Conservation (phyloP, 2,113 vertebrate genomes). For the Megaleporinus macrocephalus region DNA sequence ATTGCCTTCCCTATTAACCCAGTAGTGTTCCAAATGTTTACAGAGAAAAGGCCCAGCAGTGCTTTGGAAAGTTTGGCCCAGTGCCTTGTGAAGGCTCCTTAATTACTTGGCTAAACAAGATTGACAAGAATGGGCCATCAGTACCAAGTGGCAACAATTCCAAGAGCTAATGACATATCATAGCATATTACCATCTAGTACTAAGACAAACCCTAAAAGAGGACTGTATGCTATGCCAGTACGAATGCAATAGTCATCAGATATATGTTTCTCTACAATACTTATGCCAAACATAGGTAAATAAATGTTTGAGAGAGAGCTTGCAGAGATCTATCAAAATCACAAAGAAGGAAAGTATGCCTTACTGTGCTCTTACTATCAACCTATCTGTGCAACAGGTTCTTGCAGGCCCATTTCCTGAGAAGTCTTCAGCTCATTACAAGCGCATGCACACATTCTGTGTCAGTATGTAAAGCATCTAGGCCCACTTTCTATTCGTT, state of each 20-base stretch:
- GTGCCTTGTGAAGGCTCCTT: neutral
- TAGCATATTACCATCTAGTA: too few relatives aligned
- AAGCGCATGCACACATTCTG: neutral
- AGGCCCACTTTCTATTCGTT: neutral
- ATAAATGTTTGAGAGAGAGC: neutral
- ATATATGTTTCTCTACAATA: neutral
- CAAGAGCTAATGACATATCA: too few relatives aligned
- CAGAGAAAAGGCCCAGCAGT: neutral
- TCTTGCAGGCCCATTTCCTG: neutral
- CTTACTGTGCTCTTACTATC: neutral
- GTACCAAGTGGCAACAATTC: neutral
- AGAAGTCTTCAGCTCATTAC: neutral
- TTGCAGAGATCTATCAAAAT: neutral
- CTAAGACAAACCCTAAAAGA: too few relatives aligned
- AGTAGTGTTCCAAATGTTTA: neutral
- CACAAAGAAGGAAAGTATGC: neutral
- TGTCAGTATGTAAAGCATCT: conserved; percentile 13
- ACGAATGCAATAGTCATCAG: neutral
- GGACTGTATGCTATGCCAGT: neutral
- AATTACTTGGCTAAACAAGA: neutral
- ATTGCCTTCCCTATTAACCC: conserved; percentile 15
- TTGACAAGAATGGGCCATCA: neutral
- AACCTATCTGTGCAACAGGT: neutral
- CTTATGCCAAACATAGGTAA: neutral
- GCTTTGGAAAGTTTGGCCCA: neutral